These are phyloP conservation scores for Hydra vulgaris DNA, from an alignment of 30 jellyfish, hydroid and myxozoan species.

Conservation along the genomic window DNA sequence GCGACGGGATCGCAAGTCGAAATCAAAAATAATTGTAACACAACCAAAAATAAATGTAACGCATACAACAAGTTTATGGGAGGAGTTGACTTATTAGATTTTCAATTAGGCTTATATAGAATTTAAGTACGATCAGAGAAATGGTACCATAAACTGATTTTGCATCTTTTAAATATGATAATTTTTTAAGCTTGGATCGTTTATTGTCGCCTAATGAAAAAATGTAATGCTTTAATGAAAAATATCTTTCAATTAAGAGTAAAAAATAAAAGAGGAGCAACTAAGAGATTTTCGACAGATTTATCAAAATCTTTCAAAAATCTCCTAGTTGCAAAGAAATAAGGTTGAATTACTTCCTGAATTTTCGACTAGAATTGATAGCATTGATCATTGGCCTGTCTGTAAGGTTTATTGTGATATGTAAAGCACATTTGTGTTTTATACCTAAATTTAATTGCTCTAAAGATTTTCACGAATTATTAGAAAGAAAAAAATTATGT, in stretches of 20 bases:
- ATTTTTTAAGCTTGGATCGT: no score
- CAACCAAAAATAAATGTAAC: no score
- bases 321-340: background rate
- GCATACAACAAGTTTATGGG: no score
- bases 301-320: background rate
- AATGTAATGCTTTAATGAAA: background rate
- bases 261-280: background rate
- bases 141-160: no score
- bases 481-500: background rate
- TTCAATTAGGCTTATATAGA: no score
- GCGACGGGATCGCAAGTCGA: no score
- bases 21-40: no score
- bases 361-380: background rate
- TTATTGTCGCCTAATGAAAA: no score
- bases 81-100: no score
- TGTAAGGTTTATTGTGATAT: background rate
- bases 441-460: background rate
- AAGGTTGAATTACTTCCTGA: background rate
- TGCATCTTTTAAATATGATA: no score
- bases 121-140: no score
- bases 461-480: background rate
- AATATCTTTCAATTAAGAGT: background rate
- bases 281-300: background rate
- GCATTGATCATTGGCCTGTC: background rate
- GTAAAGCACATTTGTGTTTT: background rate